Conservation (phyloP, 1,140 invertebrate genomes). For the Prorops nasuta region DNA sequence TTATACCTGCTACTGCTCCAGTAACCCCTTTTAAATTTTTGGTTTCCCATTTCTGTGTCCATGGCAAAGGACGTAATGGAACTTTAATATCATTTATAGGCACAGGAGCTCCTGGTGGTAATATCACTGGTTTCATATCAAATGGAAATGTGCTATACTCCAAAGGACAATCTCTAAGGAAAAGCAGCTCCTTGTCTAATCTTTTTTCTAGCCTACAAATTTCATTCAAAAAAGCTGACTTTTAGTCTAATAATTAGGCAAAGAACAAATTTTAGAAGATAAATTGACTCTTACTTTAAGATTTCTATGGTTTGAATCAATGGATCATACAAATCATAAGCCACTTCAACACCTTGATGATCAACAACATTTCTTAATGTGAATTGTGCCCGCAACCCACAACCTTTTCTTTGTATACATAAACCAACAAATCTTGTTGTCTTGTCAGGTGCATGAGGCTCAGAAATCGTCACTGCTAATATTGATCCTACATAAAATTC, state of each 20-base stretch:
- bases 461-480: conserved; percentile 87
- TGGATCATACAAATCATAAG: conserved; percentile 93
- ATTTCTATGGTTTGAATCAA: conserved; percentile 82
- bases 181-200: conserved; percentile 85
- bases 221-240: conserved; percentile 25
- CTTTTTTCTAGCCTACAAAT: conserved; percentile 89
- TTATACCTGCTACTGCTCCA: conserved; percentile 60
- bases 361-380: conserved; percentile 92
- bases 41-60: conserved; percentile 82
- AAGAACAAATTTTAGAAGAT: conserved; percentile 1
- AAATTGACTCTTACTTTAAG: conserved; percentile 38
- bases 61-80: conserved; percentile 78
- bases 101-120: conserved; percentile 74
- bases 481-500: conserved; percentile 98
- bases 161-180: conserved; percentile 88
- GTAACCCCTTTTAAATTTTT: conserved; percentile 77
- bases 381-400: conserved; percentile 81
- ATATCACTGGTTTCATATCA: conserved; percentile 84
- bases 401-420: conserved; percentile 81
- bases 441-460: conserved; percentile 84
- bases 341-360: conserved; percentile 83
- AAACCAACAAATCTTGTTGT: conserved; percentile 92
- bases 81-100: conserved; percentile 89
- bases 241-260: not conserved
- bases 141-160: conserved; percentile 93